Evolutionary conservation across 1,140 invertebrate genomes (phyloP).

Genomic region (Laodelphax striatellus): DNA sequence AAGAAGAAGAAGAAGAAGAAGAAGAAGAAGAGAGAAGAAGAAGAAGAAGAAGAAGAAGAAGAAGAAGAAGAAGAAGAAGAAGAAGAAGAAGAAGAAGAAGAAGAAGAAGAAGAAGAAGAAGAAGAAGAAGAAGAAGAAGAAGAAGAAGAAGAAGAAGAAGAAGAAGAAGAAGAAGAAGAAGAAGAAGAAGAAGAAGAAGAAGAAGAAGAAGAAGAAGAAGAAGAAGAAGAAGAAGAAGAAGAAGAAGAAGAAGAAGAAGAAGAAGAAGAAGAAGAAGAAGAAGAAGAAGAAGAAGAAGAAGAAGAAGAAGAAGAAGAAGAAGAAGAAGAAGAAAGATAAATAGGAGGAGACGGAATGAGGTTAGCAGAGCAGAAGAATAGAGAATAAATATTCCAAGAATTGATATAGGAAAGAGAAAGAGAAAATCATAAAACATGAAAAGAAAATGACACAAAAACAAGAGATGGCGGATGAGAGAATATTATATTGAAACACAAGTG

Average conservation of each 20-base stretch:
- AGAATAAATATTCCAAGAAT: too few relatives aligned
- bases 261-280: conserved; percentile 5
- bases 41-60: conserved; percentile 2
- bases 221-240: background rate
- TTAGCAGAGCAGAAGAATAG: too few relatives aligned
- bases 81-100: background rate
- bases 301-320: background rate
- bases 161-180: conserved; percentile 3
- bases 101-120: background rate
- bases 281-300: conserved; percentile 2
- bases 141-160: background rate
- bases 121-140: conserved; percentile 7
- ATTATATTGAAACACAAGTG: too few relatives aligned
- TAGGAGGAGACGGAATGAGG: too few relatives aligned
- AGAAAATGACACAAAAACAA: too few relatives aligned
- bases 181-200: conserved; percentile 4
- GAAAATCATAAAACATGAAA: too few relatives aligned
- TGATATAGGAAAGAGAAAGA: too few relatives aligned
- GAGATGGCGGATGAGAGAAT: too few relatives aligned
- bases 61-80: background rate
- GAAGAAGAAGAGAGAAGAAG: background rate
- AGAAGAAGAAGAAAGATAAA: too few relatives aligned
- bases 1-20: background rate
- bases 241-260: conserved; percentile 9
- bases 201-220: conserved; percentile 3